Conservation (phyloP, 1,140 invertebrate genomes). For the Papilio machaon region DNA sequence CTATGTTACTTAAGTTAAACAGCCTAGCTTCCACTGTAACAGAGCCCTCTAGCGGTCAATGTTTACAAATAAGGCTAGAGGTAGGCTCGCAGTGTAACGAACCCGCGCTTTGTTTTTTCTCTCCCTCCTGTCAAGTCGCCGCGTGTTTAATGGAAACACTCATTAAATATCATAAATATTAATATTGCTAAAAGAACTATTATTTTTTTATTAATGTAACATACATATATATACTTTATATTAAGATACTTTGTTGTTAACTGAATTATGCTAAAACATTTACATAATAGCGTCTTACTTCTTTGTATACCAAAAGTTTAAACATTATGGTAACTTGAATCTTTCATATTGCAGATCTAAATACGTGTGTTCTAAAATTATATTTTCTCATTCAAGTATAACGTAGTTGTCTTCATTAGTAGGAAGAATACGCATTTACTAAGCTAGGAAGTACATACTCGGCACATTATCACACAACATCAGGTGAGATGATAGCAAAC, state of each 20-base stretch:
- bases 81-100: slow-evolving; percentile 44
- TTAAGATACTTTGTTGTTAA: background rate
- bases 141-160: slow-evolving; percentile 21
- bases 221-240: background rate
- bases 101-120: slow-evolving; percentile 43
- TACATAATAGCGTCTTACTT: too few species aligned
- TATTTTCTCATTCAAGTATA: too few species aligned
- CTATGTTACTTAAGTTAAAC: background rate
- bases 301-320: too few species aligned
- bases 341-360: too few species aligned
- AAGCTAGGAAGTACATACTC: too few species aligned
- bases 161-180: slow-evolving; percentile 22
- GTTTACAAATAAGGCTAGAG: slow-evolving; percentile 69
- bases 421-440: too few species aligned
- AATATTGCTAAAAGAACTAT: background rate
- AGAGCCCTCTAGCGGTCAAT: slow-evolving; percentile 47
- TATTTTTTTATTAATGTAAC: background rate
- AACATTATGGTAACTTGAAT: too few species aligned
- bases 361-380: too few species aligned
- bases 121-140: background rate
- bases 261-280: too few species aligned
- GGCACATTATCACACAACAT: too few species aligned
- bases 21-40: slow-evolving; percentile 23
- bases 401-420: too few species aligned
- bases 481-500: too few species aligned